phyloP scores from a whole-genome alignment of 2,797 vertebrate species.

The Psittacula derbiana region DNA sequence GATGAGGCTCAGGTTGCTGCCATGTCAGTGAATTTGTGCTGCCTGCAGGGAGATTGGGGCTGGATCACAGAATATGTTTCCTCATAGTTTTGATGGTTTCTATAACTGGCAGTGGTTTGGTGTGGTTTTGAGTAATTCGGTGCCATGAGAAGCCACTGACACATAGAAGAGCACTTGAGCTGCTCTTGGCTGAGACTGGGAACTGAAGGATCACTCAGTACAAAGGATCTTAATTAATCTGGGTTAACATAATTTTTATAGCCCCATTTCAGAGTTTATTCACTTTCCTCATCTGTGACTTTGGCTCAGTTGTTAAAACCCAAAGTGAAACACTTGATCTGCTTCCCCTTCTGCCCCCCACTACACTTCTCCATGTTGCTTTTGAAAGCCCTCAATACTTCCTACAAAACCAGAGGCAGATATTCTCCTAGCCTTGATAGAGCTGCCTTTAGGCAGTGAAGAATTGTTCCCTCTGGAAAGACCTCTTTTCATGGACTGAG shows the following conservation, averaged over 20 bases:
- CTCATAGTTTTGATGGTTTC: background rate
- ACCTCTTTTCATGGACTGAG: background rate
- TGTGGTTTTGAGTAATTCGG: background rate
- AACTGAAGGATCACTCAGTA: background rate
- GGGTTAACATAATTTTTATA: background rate
- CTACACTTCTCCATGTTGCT: background rate
- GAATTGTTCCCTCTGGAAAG: background rate
- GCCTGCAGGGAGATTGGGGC: background rate
- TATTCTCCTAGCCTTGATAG: background rate
- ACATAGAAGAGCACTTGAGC: background rate
- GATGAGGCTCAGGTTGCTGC: background rate
- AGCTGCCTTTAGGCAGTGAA: background rate
- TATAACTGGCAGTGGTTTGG: background rate
- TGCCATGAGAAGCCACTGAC: background rate
- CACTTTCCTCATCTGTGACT: background rate
- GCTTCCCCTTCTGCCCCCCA: fast-evolving
- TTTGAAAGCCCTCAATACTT: background rate
- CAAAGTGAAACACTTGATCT: background rate
- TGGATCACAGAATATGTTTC: background rate
- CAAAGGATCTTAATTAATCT: background rate
- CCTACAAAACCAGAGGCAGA: background rate
- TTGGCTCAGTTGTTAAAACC: background rate
- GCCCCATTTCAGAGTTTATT: background rate
- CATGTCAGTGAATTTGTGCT: background rate
- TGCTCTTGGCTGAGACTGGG: background rate